Evolutionary conservation across 1,140 invertebrate species (phyloP).

Genomic region (Akabosia matsudoensis): DNA sequence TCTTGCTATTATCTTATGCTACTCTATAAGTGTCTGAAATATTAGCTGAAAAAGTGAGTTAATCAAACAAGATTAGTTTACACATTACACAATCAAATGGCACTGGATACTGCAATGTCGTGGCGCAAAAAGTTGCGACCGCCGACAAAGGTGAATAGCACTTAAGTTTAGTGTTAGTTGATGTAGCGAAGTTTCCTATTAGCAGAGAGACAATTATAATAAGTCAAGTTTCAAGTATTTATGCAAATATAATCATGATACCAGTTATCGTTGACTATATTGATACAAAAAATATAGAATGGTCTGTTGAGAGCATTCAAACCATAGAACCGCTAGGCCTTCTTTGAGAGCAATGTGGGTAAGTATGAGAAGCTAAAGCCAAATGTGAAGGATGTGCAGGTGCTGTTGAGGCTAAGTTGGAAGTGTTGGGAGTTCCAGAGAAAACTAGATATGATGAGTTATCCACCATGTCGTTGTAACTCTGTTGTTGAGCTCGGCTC

Average conservation of each 20-base stretch:
- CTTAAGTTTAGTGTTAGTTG: not conserved
- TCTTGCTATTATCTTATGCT: not conserved
- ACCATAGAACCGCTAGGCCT: conserved; percentile 24
- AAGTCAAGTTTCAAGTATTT: too few species aligned
- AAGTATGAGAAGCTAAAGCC: conserved; percentile 10
- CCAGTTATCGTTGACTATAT: too few species aligned
- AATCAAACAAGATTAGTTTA: not conserved
- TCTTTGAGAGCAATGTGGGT: conserved; percentile 19
- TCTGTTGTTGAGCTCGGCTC: conserved; percentile 11
- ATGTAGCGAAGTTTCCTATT: too few species aligned
- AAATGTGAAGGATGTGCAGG: not conserved
- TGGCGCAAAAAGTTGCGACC: not conserved
- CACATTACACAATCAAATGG: not conserved
- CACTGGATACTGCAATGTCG: conserved; percentile 2
- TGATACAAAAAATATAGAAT: not conserved
- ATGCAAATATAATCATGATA: too few species aligned
- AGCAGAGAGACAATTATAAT: too few species aligned
- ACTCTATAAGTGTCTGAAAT: not conserved
- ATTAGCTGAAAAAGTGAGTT: not conserved
- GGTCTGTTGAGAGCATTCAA: not conserved
- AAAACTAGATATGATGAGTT: conserved; percentile 18
- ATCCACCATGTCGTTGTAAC: conserved; percentile 16
- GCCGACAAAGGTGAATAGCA: not conserved
- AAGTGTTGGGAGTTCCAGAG: conserved; percentile 17
- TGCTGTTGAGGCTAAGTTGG: conserved; percentile 6